A percentile compares a stretch with the other conserved stretches of the same genome.
Evolutionary conservation across 2,888 invertebrate genomes (phyloP).

Genomic region (Dolichomitus sp.): DNA sequence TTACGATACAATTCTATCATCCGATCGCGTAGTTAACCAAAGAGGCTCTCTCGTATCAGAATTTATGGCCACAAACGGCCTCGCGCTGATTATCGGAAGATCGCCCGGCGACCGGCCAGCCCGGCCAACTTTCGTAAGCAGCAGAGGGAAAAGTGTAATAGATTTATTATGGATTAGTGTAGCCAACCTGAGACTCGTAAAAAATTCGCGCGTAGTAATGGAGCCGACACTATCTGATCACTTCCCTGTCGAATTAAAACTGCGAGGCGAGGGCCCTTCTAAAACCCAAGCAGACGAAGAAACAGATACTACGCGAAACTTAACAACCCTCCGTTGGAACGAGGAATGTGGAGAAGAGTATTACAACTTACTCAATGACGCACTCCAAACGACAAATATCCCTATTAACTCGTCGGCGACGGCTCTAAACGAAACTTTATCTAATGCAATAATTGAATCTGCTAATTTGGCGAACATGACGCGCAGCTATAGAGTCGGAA

Average conservation of each 20-base stretch:
- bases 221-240: slow-evolving; percentile 20
- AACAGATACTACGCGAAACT: neutral
- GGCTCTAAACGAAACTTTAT: too few relatives aligned
- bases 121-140: slow-evolving; percentile 13
- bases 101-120: slow-evolving; percentile 10
- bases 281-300: neutral
- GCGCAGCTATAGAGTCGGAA: too few relatives aligned
- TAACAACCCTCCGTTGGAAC: too few relatives aligned
- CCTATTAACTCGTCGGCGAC: too few relatives aligned
- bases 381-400: too few relatives aligned
- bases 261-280: neutral
- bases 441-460: too few relatives aligned
- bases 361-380: too few relatives aligned
- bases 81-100: slow-evolving; percentile 16
- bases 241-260: slow-evolving; percentile 8
- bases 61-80: slow-evolving; percentile 17
- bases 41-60: slow-evolving; percentile 2
- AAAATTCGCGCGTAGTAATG: neutral
- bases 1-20: neutral
- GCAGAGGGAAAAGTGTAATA: slow-evolving; percentile 9
- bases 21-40: slow-evolving; percentile 6
- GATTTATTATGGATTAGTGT: slow-evolving; percentile 32
- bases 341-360: too few relatives aligned
- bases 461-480: too few relatives aligned
- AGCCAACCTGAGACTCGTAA: neutral